phyloP scores from a whole-genome alignment of 2,888 invertebrate species.

The Acronicta alni region DNA sequence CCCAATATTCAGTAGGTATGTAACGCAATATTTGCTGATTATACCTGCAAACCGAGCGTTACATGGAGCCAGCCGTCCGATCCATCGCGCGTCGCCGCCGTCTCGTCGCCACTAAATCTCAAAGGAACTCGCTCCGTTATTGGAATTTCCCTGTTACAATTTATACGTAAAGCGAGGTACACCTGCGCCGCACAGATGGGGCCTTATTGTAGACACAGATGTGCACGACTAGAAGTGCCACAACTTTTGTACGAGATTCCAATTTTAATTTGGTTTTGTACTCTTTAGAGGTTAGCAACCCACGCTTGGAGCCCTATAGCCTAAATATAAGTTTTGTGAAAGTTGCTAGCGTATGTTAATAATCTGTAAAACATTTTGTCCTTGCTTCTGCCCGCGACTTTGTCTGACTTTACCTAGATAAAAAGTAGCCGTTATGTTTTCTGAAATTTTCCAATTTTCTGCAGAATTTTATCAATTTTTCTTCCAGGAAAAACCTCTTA shows the following conservation, averaged over 20 bases:
- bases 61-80: not conserved
- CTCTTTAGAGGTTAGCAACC: not conserved
- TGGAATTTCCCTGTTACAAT: slow-evolving; percentile 63
- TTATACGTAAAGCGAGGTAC: slow-evolving; percentile 58
- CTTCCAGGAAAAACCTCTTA: too few relatives aligned
- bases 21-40: too few relatives aligned
- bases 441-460: too few relatives aligned
- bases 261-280: slow-evolving; percentile 23
- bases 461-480: too few relatives aligned
- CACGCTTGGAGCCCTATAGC: too few relatives aligned
- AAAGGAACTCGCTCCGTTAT: slow-evolving; percentile 47
- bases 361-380: too few relatives aligned
- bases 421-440: too few relatives aligned
- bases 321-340: too few relatives aligned
- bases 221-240: slow-evolving; percentile 41
- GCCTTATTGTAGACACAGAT: slow-evolving; percentile 61
- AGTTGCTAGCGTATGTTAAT: too few relatives aligned
- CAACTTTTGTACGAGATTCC: slow-evolving; percentile 12
- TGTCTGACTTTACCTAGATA: too few relatives aligned
- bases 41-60: not conserved
- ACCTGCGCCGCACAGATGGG: slow-evolving; percentile 60
- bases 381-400: too few relatives aligned
- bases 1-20: too few relatives aligned
- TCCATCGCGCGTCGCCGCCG: slow-evolving; percentile 36
- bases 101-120: slow-evolving; percentile 52